Evolutionary conservation across 2,888 invertebrate species (phyloP), one percentile per base, ranked within the genome.

Genomic region (Ethmia dodecea): DNA sequence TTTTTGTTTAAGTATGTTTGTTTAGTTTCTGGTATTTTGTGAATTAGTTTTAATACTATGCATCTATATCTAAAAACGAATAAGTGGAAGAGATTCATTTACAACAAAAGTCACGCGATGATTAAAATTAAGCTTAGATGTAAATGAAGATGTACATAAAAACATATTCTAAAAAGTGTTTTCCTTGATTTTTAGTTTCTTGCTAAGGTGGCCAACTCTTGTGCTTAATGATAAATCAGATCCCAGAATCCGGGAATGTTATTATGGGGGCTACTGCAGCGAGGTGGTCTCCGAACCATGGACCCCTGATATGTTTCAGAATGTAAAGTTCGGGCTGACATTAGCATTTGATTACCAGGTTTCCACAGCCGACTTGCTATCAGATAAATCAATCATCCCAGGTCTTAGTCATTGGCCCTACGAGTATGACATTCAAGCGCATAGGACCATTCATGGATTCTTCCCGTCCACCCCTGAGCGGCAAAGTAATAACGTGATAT

Each of bases 361-460:
- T 2, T 27, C 10, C n/a, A 27, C 27, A 2, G 27, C 27, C 3
- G 27, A 27, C 9, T 9, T 24, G 3, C 24, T 24, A 3, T 24
- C 24, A n/a, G 24, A 24, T 13, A 27, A 30, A 12, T 10, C 20
- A 5, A 25, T 33, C 26, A 33, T 26, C 14, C 11, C 22, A 14
- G 11, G 39, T 1, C 11, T 31, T 8, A 9, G 15, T 3, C 40
- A 40, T 13, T 40, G 40, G 40, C 29, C 33, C 2, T 31, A 31
- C 16, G 40, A 40, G 22, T 40, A 40, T 31, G 40, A 40, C 10
- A 24, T n/a, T 3, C 39, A 39, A 15, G 39, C 39, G 9, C 39
- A 35, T 10, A 18, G 32, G 24, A 35, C 35, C 4, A 20, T 12
- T 13, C 28, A 28, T 15, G 28, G 28, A 3, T 22, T 18, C 14